Evolutionary conservation across 2,888 invertebrate genomes (phyloP).

Genomic region (Marasmarcha lunaedactyla): DNA sequence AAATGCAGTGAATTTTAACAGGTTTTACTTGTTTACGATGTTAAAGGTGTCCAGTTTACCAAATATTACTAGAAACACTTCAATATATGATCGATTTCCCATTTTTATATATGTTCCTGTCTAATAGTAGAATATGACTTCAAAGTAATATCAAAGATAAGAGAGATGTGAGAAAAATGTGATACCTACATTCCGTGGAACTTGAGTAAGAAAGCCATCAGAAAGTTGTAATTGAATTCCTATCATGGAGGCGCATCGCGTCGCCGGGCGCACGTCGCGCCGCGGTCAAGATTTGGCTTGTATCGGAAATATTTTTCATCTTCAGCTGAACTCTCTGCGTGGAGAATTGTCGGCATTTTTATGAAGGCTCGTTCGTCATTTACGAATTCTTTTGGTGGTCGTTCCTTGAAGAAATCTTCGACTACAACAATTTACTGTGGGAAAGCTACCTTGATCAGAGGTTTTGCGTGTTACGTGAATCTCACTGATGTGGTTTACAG

Average conservation of each 20-base stretch:
- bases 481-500: no score
- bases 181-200: constrained; percentile 14
- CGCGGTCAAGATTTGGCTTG: constrained; percentile 54
- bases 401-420: constrained; percentile 2
- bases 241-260: constrained; percentile 23
- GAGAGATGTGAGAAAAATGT: no score
- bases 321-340: constrained; percentile 34
- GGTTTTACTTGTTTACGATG: constrained; percentile 12
- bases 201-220: no score
- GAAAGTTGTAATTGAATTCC: constrained; percentile 46
- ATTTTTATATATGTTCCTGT: no score
- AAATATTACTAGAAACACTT: constrained; percentile 7
- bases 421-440: background rate
- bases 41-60: constrained; percentile 1
- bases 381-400: constrained; percentile 25
- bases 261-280: constrained; percentile 34
- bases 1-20: constrained; percentile 26
- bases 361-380: constrained; percentile 34
- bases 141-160: no score
- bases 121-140: no score
- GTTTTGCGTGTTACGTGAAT: background rate
- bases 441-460: background rate
- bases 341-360: constrained; percentile 44
- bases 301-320: constrained; percentile 53
- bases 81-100: no score